A percentile compares a stretch with the other conserved stretches of the same genome.
Conservation (phyloP, 2,797 vertebrate species). For the Tangara arthus region DNA sequence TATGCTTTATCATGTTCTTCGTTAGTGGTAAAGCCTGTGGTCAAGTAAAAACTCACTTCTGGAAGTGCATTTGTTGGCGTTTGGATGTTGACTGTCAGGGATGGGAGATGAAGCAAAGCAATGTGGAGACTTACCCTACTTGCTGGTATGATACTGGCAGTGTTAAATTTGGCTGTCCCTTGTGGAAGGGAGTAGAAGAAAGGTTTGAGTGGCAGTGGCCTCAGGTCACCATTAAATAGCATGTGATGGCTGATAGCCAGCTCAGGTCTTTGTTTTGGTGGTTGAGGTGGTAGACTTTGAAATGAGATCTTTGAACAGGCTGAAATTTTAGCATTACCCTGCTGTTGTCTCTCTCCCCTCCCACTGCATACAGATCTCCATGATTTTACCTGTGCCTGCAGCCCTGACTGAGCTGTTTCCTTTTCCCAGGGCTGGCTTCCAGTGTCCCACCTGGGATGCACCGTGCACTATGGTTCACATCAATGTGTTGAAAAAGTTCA, state of each 20-base stretch:
- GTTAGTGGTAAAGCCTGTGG: neutral
- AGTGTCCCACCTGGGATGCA: constrained; percentile 13
- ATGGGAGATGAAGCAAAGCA: neutral
- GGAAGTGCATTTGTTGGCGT: neutral
- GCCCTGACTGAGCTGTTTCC: constrained; percentile 4
- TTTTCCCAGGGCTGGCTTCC: constrained; percentile 50
- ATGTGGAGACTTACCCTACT: neutral
- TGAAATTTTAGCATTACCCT: neutral
- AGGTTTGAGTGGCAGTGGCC: neutral
- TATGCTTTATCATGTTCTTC: neutral
- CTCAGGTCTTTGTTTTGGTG: neutral
- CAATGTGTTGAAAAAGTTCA: constrained; percentile 70
- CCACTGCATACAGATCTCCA: neutral
- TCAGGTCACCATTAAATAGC: neutral
- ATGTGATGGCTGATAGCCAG: neutral
- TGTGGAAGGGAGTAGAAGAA: neutral
- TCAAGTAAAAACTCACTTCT: neutral
- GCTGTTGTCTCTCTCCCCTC: neutral
- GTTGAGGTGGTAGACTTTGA: neutral
- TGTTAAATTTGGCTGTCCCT: neutral
- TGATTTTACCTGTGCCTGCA: neutral
- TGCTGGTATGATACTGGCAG: neutral
- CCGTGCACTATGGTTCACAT: constrained; percentile 74
- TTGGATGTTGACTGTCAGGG: neutral
- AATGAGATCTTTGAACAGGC: neutral